Base-by-base conservation (phyloP, 2,888 invertebrate genomes). In the Zonitis immaculata region DNA sequence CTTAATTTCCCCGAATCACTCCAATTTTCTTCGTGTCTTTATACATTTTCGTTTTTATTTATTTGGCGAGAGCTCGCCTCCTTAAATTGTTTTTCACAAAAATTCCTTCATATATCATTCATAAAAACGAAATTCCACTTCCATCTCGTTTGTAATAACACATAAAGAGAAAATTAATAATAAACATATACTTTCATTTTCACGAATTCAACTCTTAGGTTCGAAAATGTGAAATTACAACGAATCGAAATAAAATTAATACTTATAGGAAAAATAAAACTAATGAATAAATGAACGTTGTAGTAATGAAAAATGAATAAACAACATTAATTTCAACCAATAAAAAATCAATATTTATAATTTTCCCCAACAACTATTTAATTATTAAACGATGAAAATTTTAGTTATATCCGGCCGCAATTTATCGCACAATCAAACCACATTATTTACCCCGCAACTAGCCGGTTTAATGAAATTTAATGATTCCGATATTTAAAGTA, bases 1-100 rank as follows among this genome's bases (percentile, higher is more conserved):
- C 60, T 59, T 63, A 63, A 63, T 63, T 61, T 58, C 63, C 56
- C 52, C 48, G 58, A 56, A 63, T 61, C 61, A 56, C 56, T 57
- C 61, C 61, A 63, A 63, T 63, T 63, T 61, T 61, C 63, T 56
- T 53, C 56, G 57, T 62, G 59, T 60, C 61, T 61, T 63, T 59
- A 57, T 60, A 56, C 58, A 58, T 59, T 60, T 57, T 56, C 52
- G 53, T 56, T 60, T 60, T 60, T 59, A 58, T 61, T 56, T 56
- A 50, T 50, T 54, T 49, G 45, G 47, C n/a, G 27, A 16, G 45
- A 16, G 45, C 43, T 47, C 51, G 47, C 47, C 54, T 44, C 42
- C 44, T 35, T 44, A 48, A 51, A 54, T 54, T 54, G 54, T 54
- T 54, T 54, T 54, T 51, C 39, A 47, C 48, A 28, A 45, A 50